Conservation (phyloP, 2,797 vertebrate genomes). For the Graptemys geographica region DNA sequence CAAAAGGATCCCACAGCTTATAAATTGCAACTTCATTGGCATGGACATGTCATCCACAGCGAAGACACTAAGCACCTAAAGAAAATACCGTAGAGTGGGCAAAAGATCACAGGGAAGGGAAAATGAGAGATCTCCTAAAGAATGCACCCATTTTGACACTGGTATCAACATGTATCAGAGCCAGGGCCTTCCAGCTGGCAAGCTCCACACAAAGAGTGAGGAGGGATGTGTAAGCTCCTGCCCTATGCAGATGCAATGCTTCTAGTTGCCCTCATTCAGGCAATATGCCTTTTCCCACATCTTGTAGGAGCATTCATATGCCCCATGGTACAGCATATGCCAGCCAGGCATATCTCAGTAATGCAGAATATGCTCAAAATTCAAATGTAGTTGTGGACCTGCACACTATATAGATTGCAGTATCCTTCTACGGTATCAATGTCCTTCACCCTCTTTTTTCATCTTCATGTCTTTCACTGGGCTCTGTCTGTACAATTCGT, state of each 20-base stretch:
- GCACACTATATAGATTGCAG: neutral
- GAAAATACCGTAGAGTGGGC: neutral
- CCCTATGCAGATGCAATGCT: neutral
- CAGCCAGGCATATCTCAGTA: neutral
- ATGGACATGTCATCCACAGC: neutral
- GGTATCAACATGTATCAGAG: neutral
- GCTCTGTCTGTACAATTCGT: slow-evolving; percentile 60
- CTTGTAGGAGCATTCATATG: neutral
- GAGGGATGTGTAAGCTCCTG: fast-evolving
- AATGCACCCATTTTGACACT: neutral
- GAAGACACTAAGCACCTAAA: neutral
- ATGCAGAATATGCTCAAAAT: neutral
- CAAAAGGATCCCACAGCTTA: neutral
- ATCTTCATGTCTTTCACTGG: neutral
- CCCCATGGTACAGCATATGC: neutral
- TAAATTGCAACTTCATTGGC: neutral
- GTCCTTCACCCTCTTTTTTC: slow-evolving; percentile 43
- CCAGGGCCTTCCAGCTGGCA: neutral
- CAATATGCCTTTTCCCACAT: neutral
- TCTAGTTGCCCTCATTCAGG: neutral
- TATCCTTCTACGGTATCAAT: slow-evolving; percentile 23
- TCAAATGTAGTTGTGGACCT: neutral
- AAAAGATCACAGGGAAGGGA: neutral
- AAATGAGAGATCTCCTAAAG: neutral
- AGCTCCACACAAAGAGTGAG: neutral